Base-by-base conservation (phyloP, 1,140 invertebrate species). In the Armadillidium nasatum region DNA sequence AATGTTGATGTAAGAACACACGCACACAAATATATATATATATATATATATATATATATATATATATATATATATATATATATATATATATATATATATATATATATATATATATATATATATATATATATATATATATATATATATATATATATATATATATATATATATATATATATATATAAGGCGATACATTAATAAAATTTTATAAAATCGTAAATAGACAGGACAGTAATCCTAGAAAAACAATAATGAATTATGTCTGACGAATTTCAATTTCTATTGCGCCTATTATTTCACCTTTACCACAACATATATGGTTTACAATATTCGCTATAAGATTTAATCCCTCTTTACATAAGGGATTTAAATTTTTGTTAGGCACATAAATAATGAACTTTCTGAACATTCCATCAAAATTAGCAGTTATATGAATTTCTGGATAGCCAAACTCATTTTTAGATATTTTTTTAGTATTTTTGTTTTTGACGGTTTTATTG, bases 351-450 rank as follows among this genome's bases (percentile, higher is more conserved):
- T 81, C 79, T 21, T 74, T 67, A n/a, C 75, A 77, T 70, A 76
- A 75, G 15, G 78, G 72, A 75, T 78, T 77, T 33, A 81, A 73
- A 45, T 81, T 78, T 21, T 69, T 78, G 23, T 76, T 77, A 21
- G 77, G 79, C 23, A 81, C 72, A 44, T 81, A 77, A 19, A 81
- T 76, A 54, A 81, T 78, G 69, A 81, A 81, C 33, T 77, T 78
- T 50, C 76, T 33, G 21, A 76, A 73, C 11, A 72, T 74, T 60
- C 79, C 79, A 45, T 69, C 69, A 13, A 78, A 76, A 22, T 75
- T 78, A 0, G 77, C 79, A 77, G 74, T 81, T 22, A 81, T 77
- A 50, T 78, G 75, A 50, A 81, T 78, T 77, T 81, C 77, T 46
- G 75, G 75, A 33, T 72, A 75, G n/a, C 74, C 54, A 13, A 23